phyloP scores from a whole-genome alignment of 2,797 vertebrate species.

The Neopelma chrysocephalum region DNA sequence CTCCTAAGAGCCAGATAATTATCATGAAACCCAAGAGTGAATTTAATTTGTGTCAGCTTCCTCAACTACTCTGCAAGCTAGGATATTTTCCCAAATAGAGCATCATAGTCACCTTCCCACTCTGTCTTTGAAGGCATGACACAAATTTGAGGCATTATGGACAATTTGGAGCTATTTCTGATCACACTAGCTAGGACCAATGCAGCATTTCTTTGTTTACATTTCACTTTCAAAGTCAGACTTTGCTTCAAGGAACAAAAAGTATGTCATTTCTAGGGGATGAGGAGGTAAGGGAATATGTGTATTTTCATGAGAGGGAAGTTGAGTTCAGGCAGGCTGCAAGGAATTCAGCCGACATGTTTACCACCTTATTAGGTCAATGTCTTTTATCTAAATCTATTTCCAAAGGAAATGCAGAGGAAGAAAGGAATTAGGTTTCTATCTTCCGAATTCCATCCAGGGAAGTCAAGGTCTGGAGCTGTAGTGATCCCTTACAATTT shows the following conservation, averaged over 20 bases:
- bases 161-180: neutral
- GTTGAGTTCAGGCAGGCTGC: neutral
- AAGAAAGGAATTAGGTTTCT: neutral
- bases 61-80: neutral
- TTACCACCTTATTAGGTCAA: neutral
- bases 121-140: neutral
- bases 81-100: neutral
- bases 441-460: neutral
- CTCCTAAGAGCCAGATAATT: neutral
- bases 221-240: neutral
- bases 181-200: neutral
- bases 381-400: neutral
- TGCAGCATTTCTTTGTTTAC: neutral
- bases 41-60: neutral
- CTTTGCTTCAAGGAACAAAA: neutral
- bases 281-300: neutral
- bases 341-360: neutral
- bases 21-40: neutral
- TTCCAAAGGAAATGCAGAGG: neutral
- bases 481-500: neutral
- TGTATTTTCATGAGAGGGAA: neutral
- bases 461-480: neutral
- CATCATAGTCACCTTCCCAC: neutral
- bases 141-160: neutral
- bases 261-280: neutral